Evolutionary conservation across 2,797 vertebrate species (phyloP).

Genomic region (Acomys russatus): DNA sequence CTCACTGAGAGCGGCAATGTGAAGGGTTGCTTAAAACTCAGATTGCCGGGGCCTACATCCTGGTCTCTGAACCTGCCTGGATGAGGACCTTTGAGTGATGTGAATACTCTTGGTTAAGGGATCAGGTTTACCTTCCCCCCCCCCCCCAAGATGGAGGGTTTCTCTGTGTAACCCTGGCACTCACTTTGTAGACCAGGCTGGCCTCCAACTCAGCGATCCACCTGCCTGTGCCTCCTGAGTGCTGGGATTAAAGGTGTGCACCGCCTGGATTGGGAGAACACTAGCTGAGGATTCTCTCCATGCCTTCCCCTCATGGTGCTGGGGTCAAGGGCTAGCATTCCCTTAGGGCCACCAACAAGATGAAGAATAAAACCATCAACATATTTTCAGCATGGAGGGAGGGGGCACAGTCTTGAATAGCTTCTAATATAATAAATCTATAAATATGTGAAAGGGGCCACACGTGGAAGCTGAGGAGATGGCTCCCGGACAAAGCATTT

Average conservation of each 20-base stretch:
- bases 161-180: background rate
- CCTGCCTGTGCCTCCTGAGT: background rate
- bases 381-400: background rate
- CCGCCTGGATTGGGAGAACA: background rate
- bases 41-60: background rate
- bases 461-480: background rate
- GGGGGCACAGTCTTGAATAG: background rate
- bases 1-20: background rate
- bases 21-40: background rate
- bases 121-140: background rate
- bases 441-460: background rate
- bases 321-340: background rate
- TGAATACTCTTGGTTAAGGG: background rate
- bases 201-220: background rate
- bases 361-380: constrained; percentile 16
- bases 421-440: background rate
- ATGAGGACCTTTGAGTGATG: background rate
- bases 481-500: background rate
- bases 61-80: background rate
- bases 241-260: background rate
- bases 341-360: constrained; percentile 20
- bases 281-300: background rate
- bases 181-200: background rate
- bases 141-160: background rate
- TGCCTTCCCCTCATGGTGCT: background rate